Conservation (phyloP, 1,140 invertebrate genomes). For the Drosophila triauraria region DNA sequence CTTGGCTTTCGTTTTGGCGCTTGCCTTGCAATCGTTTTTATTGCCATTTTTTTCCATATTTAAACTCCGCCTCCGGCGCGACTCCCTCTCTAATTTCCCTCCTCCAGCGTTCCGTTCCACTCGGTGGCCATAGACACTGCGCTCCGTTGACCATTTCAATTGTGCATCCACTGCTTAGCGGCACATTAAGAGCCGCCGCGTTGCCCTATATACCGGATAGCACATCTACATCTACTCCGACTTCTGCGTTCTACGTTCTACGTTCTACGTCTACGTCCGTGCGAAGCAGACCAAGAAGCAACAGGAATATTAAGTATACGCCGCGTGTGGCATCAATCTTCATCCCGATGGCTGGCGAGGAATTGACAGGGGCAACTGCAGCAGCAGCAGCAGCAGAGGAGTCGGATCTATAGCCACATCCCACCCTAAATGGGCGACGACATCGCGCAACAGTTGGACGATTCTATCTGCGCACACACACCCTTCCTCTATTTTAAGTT, state of each 20-base stretch:
- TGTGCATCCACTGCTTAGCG: slow-evolving; percentile 58
- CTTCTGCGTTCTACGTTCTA: no score
- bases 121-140: slow-evolving; percentile 54
- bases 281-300: slow-evolving; percentile 12
- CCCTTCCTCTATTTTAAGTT: slow-evolving; percentile 70
- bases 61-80: slow-evolving; percentile 22
- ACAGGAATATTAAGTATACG: slow-evolving; percentile 52
- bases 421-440: slow-evolving; percentile 68
- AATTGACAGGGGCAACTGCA: slow-evolving; percentile 48
- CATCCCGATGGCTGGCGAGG: slow-evolving; percentile 40
- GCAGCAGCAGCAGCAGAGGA: neutral
- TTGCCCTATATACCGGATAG: slow-evolving; percentile 40
- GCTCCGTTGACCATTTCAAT: slow-evolving; percentile 60
- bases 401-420: slow-evolving; percentile 8
- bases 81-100: slow-evolving; percentile 18
- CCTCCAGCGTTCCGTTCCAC: slow-evolving; percentile 40
- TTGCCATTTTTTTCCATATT: slow-evolving; percentile 13
- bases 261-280: neutral
- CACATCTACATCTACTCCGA: slow-evolving; percentile 4
- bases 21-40: slow-evolving; percentile 16
- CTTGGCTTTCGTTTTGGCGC: slow-evolving; percentile 24
- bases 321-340: slow-evolving; percentile 74
- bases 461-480: slow-evolving; percentile 8
- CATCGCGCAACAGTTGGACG: slow-evolving; percentile 70
- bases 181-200: slow-evolving; percentile 49